Conservation (phyloP, 2,888 invertebrate genomes). For the Druceiella hillmani region DNA sequence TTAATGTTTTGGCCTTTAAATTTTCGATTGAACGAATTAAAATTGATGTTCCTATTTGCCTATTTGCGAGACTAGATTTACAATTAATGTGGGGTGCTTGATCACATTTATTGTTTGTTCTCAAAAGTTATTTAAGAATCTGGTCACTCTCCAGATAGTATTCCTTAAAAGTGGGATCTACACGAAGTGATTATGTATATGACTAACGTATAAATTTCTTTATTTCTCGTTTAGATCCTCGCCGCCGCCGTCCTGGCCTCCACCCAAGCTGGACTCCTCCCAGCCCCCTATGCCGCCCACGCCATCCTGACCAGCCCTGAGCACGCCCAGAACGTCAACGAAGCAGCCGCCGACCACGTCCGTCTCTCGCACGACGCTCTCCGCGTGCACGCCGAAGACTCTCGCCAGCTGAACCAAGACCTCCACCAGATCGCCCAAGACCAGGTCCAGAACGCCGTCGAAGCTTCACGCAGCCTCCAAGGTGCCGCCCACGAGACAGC, state of each 20-base stretch:
- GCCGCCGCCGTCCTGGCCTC: conserved; percentile 46
- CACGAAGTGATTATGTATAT: no score
- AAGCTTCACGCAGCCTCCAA: conserved; percentile 43
- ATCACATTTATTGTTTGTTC: no score
- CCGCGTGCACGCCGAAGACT: conserved; percentile 46
- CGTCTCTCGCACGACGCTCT: conserved; percentile 45
- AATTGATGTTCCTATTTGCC: no score
- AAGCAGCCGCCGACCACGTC: conserved; percentile 24
- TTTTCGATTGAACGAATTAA: no score
- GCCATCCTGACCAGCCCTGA: conserved; percentile 16
- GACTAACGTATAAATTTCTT: no score
- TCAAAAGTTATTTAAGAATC: no score
- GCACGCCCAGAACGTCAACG: conserved; percentile 2
- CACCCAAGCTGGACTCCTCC: no score
- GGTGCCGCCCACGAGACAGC: conserved; percentile 30
- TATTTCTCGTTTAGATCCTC: conserved; percentile 53
- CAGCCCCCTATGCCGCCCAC: conserved; percentile 28
- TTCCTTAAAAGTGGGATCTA: no score
- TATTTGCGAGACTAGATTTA: no score
- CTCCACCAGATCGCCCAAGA: conserved; percentile 47
- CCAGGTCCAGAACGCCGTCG: conserved; percentile 47
- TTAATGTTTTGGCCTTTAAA: no score
- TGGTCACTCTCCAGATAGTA: no score
- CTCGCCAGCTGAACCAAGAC: conserved; percentile 41
- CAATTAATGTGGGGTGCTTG: no score